These are phyloP conservation scores for Iphiclides podalirius DNA, from an alignment of 2,888 invertebrate species.

Conservation along the genomic window DNA sequence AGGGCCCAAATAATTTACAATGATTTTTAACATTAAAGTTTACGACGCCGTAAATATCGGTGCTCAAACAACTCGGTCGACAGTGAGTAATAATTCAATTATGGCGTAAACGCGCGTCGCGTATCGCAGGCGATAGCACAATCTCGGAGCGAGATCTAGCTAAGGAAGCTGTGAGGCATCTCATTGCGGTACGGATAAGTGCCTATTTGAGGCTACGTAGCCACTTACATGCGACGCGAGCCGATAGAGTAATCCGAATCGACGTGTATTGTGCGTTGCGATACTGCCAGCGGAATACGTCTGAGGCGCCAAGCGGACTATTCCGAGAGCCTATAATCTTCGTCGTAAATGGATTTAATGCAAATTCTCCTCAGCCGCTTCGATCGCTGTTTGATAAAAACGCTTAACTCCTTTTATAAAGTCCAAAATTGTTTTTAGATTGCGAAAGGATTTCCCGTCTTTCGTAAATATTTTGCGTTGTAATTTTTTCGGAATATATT, in stretches of 20 bases:
- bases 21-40: slow-evolving; percentile 33
- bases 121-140: slow-evolving; percentile 61
- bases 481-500: slow-evolving; percentile 9
- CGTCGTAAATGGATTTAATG: slow-evolving; percentile 70
- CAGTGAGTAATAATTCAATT: slow-evolving; percentile 67
- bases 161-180: slow-evolving; percentile 63
- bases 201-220: slow-evolving; percentile 68
- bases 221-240: slow-evolving; percentile 46
- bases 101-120: slow-evolving; percentile 60
- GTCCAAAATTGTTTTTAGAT: slow-evolving; percentile 52
- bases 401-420: slow-evolving; percentile 52
- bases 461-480: background rate
- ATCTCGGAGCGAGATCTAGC: slow-evolving; percentile 60
- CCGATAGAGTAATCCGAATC: slow-evolving; percentile 72
- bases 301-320: slow-evolving; percentile 51
- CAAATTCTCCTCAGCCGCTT: slow-evolving; percentile 59
- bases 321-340: slow-evolving; percentile 57
- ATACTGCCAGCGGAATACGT: slow-evolving; percentile 45
- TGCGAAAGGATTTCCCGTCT: slow-evolving; percentile 29
- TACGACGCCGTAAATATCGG: slow-evolving; percentile 49
- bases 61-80: slow-evolving; percentile 40
- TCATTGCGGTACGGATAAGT: slow-evolving; percentile 65
- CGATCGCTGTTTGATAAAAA: slow-evolving; percentile 59
- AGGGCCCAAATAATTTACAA: slow-evolving; percentile 26
- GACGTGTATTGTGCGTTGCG: slow-evolving; percentile 66